Percentiles rank a stretch among this genome's conserved stretches.
Conservation (phyloP, 2,888 invertebrate species). For the Oxyscelio sp. region DNA sequence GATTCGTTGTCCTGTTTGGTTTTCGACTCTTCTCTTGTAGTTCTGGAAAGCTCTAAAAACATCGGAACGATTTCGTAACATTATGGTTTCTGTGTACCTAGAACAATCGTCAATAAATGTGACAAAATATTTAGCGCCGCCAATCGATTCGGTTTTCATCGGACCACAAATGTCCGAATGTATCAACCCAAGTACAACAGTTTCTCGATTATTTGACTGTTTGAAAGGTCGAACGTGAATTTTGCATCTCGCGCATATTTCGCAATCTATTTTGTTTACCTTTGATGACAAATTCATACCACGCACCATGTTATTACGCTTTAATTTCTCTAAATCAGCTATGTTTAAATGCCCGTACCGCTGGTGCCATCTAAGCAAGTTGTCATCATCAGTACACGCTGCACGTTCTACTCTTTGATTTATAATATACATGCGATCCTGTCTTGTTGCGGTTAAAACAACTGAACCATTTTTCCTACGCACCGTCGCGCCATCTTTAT, state of each 20-base stretch:
- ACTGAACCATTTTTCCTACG: slow-evolving; percentile 62
- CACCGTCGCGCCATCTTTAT: slow-evolving; percentile 69
- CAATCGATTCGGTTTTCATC: slow-evolving; percentile 47
- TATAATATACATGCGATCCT: slow-evolving; percentile 41
- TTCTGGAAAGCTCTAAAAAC: slow-evolving; percentile 52
- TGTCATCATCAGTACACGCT: neutral
- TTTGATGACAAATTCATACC: slow-evolving; percentile 61
- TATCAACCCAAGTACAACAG: slow-evolving; percentile 50
- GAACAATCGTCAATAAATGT: slow-evolving; percentile 64
- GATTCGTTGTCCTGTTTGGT: slow-evolving; percentile 46
- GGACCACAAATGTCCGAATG: slow-evolving; percentile 76
- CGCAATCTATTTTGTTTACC: slow-evolving; percentile 38
- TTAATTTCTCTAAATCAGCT: slow-evolving; percentile 64
- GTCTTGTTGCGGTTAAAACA: slow-evolving; percentile 11
- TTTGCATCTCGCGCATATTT: slow-evolving; percentile 72
- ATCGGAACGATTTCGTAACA: slow-evolving; percentile 52
- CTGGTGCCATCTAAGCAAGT: slow-evolving; percentile 70
- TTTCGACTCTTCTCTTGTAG: slow-evolving; percentile 57
- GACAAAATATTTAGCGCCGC: slow-evolving; percentile 60
- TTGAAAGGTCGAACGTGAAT: slow-evolving; percentile 66
- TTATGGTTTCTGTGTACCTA: slow-evolving; percentile 20
- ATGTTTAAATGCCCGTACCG: slow-evolving; percentile 75
- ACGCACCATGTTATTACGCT: slow-evolving; percentile 38
- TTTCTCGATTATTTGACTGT: slow-evolving; percentile 40
- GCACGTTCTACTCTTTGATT: neutral